Evolutionary conservation across 2,797 vertebrate species (phyloP), one percentile per base, ranked within the genome.

Genomic region (Enteromius unitaeniatus): DNA sequence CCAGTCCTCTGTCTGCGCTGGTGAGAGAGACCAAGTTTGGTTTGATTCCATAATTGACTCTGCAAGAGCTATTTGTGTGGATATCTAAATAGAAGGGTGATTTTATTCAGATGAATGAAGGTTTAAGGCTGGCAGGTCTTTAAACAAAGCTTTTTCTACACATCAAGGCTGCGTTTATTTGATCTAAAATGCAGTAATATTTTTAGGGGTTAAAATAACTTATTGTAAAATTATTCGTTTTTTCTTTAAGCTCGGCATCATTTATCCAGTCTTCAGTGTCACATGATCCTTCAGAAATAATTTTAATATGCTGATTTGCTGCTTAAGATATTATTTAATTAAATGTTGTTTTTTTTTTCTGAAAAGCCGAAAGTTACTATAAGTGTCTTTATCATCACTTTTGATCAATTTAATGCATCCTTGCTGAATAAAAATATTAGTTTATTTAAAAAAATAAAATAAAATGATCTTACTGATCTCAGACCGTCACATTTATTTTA

Each of bases 1-100:
- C 96, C 0, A 93, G 95, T 4, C 95, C 96, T 0, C 93, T 93
- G 85, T 93, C 94, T 0, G 95, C 97, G 87, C 91, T 99, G 96
- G 98, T 99, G 90, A 93, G 96, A 89, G 17, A 60, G 1, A 3
- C 26, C 2, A 4, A 4, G 19, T 37, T 75, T 55, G 14, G 2
- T 65, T 17, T 17, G 26, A 9, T 23, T 40, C 15, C 8, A 2
- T 23, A 7, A 3, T 40, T 4, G 73, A 3, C 3, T 34, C 37
- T 21, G 21, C 2, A 21, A 1, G 53, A 7, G 6, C 6, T 6
- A 37, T 70, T 3, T 1, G 5, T 70, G 21, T 2, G 15, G 15
- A 28, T 73, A 26, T 49, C 8, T 73, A 51, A 1, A 60, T 34
- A 45, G 45, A 77, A 26, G 11, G 0, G 5, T 34, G 19, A 42